Evolutionary conservation across 1,140 invertebrate genomes (phyloP).

Genomic region (Drosophila bipectinata): DNA sequence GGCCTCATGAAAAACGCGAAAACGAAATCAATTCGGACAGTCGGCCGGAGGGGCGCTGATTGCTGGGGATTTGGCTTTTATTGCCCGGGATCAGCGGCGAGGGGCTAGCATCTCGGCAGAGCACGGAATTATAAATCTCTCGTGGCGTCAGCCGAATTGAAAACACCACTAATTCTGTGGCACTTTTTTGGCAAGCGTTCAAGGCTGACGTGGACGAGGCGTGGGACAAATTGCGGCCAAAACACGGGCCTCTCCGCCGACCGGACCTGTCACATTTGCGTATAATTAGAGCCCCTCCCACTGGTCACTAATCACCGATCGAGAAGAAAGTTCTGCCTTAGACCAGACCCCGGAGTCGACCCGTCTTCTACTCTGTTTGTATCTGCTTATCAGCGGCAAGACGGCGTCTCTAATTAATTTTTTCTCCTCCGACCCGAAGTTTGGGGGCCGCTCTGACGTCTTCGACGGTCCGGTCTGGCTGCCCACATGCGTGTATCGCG

Average conservation of each 20-base stretch:
- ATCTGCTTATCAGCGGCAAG: constrained; percentile 64
- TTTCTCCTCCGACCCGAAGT: constrained; percentile 33
- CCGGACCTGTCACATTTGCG: constrained; percentile 30
- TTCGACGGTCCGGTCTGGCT: constrained; percentile 57
- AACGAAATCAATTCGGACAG: constrained; percentile 32
- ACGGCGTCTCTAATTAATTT: constrained; percentile 76
- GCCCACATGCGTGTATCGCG: constrained; percentile 51
- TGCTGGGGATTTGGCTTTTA: constrained; percentile 55
- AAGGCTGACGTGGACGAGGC: constrained; percentile 61
- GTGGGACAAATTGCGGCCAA: constrained; percentile 14
- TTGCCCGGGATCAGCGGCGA: constrained; percentile 31
- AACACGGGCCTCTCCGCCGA: background rate
- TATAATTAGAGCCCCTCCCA: constrained; percentile 2
- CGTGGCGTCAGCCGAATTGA: constrained; percentile 14
- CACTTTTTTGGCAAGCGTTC: constrained; percentile 72
- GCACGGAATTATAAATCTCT: constrained; percentile 54
- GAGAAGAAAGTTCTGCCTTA: constrained; percentile 67
- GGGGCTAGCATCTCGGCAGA: background rate
- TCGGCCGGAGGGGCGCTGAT: constrained; percentile 37
- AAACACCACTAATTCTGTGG: constrained; percentile 32
- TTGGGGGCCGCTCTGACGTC: constrained; percentile 18
- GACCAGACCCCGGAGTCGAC: background rate
- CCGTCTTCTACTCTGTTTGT: constrained; percentile 65
- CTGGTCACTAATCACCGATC: constrained; percentile 32
- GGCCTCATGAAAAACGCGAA: constrained; percentile 30